Evolutionary conservation across 2,888 invertebrate species (phyloP).

Genomic region (Deilephila elpenor): DNA sequence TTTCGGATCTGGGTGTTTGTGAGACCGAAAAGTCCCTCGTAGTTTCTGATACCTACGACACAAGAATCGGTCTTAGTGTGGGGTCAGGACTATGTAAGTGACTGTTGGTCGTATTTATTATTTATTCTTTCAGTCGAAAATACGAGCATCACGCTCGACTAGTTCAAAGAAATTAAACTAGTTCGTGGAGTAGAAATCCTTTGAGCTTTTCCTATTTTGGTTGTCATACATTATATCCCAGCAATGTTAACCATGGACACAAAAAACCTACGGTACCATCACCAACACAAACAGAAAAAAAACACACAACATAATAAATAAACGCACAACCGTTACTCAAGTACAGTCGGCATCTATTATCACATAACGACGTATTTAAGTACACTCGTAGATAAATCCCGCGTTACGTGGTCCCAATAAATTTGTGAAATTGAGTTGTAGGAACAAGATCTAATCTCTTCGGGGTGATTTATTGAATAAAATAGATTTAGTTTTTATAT

Average conservation of each 20-base stretch:
- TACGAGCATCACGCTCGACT: too few species aligned
- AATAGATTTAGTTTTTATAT: slow-evolving; percentile 71
- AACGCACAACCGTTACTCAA: slow-evolving; percentile 62
- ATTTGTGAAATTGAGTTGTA: slow-evolving; percentile 82
- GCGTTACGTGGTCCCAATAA: slow-evolving; percentile 67
- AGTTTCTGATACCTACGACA: too few species aligned
- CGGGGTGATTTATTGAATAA: slow-evolving; percentile 70
- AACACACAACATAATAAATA: slow-evolving; percentile 10
- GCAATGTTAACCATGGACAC: not conserved
- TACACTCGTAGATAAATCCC: slow-evolving; percentile 75
- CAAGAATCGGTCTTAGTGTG: too few species aligned
- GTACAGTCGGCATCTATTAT: slow-evolving; percentile 67
- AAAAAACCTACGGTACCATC: slow-evolving; percentile 25
- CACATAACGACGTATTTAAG: slow-evolving; percentile 78
- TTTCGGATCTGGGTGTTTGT: too few species aligned
- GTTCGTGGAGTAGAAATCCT: too few species aligned
- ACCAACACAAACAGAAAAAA: slow-evolving; percentile 3
- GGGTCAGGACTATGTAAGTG: too few species aligned
- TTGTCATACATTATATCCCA: not conserved
- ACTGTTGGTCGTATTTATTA: too few species aligned
- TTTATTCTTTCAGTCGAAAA: too few species aligned
- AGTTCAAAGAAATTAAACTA: too few species aligned
- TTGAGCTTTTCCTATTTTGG: too few species aligned
- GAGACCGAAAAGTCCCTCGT: too few species aligned
- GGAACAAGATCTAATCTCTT: slow-evolving; percentile 77